These are phyloP conservation scores for Pristis pectinata DNA, from an alignment of 2,797 vertebrate genomes.

Conservation along the genomic window DNA sequence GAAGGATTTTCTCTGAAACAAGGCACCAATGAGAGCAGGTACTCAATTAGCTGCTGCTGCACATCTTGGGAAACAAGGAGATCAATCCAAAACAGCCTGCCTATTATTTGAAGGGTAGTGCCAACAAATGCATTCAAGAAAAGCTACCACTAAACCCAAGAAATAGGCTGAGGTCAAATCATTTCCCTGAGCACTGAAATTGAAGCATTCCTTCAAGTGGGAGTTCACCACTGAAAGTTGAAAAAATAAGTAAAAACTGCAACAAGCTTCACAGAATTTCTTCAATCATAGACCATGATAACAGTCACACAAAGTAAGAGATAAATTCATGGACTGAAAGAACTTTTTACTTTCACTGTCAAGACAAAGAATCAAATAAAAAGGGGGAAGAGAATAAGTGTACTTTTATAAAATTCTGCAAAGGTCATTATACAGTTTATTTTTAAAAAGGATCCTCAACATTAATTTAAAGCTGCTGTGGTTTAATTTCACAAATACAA, in stretches of 20 bases:
- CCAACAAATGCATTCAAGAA: neutral
- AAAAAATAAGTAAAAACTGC: neutral
- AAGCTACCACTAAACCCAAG: neutral
- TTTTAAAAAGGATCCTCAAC: neutral
- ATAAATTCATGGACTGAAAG: neutral
- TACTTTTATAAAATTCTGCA: no score
- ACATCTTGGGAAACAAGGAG: neutral
- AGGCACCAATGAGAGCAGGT: neutral
- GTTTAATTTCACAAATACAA: neutral
- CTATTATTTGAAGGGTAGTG: neutral
- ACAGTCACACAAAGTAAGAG: neutral
- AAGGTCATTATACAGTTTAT: no score
- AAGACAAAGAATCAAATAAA: neutral
- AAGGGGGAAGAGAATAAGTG: neutral
- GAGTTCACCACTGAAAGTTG: neutral
- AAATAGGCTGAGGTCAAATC: neutral
- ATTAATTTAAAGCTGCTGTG: neutral
- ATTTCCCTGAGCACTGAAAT: neutral
- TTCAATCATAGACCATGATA: neutral
- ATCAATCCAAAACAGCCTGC: neutral
- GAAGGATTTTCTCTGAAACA: neutral
- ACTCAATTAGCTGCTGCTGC: neutral
- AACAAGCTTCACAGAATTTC: neutral
- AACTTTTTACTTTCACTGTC: neutral
- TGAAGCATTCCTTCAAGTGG: slow-evolving; percentile 2